Percentiles rank a stretch among this genome's conserved stretches.
phyloP scores from a whole-genome alignment of 1,140 invertebrate genomes.

The Chironomus striatipennis region DNA sequence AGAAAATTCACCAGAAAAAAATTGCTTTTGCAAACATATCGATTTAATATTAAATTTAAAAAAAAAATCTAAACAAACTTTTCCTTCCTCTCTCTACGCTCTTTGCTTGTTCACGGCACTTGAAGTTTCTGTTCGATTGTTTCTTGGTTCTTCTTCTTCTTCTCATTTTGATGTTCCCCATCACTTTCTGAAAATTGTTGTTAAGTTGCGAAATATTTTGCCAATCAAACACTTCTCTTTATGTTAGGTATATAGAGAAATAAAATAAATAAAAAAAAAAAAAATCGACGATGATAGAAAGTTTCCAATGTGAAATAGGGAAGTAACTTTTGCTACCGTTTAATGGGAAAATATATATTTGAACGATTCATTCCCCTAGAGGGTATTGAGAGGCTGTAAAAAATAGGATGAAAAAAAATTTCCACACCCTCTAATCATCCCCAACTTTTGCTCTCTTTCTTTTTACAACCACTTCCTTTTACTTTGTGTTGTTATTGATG shows the following conservation, averaged over 20 bases:
- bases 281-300: not conserved
- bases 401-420: not conserved
- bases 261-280: no score
- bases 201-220: constrained; percentile 16
- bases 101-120: not conserved
- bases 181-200: not conserved
- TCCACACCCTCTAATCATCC: not conserved
- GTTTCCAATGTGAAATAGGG: not conserved
- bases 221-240: constrained; percentile 18
- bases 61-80: not conserved
- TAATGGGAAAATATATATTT: constrained; percentile 2
- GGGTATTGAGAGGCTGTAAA: constrained; percentile 2
- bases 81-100: not conserved
- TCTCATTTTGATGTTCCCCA: no score
- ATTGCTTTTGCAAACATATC: not conserved
- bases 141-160: no score
- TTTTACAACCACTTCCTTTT: constrained; percentile 11
- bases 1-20: not conserved
- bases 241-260: not conserved
- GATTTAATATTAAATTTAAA: constrained; percentile 10
- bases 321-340: constrained; percentile 5
- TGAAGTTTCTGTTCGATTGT: no score
- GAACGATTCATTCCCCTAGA: not conserved
- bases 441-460: not conserved
- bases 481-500: not conserved